phyloP scores from a whole-genome alignment of 2,113 vertebrate genomes.

The Ophiodon elongatus region DNA sequence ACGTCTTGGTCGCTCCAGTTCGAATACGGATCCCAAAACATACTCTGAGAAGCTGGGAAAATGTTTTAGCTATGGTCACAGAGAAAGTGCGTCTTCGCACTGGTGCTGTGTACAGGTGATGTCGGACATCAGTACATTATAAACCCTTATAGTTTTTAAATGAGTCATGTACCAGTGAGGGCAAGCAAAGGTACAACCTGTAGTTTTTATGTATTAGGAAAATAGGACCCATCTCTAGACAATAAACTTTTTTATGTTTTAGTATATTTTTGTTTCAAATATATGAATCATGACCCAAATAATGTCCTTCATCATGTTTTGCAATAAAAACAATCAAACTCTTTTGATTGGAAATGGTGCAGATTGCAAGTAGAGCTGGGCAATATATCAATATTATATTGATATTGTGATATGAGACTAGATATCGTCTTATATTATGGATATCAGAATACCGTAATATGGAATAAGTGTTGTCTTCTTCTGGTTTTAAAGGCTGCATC shows the following conservation, averaged over 20 bases:
- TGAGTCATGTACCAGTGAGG: background rate
- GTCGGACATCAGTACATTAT: background rate
- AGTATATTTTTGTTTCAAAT: background rate
- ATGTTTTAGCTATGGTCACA: constrained; percentile 80
- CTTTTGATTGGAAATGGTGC: background rate
- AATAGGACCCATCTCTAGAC: background rate
- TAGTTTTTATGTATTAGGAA: background rate
- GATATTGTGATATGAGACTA: too few relatives aligned
- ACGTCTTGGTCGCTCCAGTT: constrained; percentile 76
- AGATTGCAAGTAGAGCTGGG: background rate
- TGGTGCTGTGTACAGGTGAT: constrained; percentile 82
- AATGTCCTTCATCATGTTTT: background rate
- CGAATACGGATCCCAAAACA: constrained; percentile 83
- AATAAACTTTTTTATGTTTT: background rate
- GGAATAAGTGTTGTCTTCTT: too few relatives aligned
- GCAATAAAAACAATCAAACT: background rate
- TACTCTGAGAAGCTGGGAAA: constrained; percentile 81
- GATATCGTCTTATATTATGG: too few relatives aligned
- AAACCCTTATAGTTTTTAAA: background rate
- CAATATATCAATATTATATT: too few relatives aligned
- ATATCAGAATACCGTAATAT: too few relatives aligned
- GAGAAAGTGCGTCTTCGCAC: constrained; percentile 81
- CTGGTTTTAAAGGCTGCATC: too few relatives aligned
- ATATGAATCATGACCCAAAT: background rate
- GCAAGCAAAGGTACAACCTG: background rate